phyloP scores from a whole-genome alignment of 2,888 invertebrate species.

The Eupithecia exiguata region DNA sequence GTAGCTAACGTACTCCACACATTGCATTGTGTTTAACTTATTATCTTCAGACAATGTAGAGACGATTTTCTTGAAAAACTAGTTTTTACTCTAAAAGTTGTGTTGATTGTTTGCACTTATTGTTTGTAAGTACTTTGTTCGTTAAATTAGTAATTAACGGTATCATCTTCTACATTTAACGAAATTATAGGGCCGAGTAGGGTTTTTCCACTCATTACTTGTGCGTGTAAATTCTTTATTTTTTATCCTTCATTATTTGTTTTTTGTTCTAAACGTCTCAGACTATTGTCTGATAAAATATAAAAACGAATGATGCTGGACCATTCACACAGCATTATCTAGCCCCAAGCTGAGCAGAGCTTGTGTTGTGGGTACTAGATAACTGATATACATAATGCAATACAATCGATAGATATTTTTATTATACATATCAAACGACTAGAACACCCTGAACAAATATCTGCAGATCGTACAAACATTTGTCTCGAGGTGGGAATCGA shows the following conservation, averaged over 20 bases:
- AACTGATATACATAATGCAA: too few species aligned
- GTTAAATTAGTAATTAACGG: background rate
- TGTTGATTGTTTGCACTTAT: background rate
- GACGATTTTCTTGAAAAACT: background rate
- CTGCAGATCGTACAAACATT: too few species aligned
- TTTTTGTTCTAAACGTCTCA: background rate
- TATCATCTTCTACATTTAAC: background rate
- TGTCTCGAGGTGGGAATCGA: too few species aligned
- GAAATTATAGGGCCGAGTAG: background rate
- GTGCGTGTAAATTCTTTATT: background rate
- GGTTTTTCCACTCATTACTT: background rate
- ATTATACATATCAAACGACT: too few species aligned
- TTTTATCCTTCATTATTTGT: background rate
- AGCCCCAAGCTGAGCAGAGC: too few species aligned
- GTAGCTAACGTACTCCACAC: background rate
- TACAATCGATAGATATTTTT: too few species aligned
- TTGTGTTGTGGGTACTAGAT: too few species aligned
- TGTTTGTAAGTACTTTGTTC: background rate
- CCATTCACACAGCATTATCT: too few species aligned
- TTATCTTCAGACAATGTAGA: slow-evolving; percentile 5
- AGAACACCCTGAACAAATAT: too few species aligned
- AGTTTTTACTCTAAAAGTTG: slow-evolving; percentile 5
- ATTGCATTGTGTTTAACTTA: slow-evolving; percentile 4
- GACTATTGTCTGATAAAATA: too few species aligned
- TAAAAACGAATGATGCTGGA: too few species aligned